These are phyloP conservation scores for Metellina segmentata DNA, from an alignment of 2,888 invertebrate species.

Conservation along the genomic window DNA sequence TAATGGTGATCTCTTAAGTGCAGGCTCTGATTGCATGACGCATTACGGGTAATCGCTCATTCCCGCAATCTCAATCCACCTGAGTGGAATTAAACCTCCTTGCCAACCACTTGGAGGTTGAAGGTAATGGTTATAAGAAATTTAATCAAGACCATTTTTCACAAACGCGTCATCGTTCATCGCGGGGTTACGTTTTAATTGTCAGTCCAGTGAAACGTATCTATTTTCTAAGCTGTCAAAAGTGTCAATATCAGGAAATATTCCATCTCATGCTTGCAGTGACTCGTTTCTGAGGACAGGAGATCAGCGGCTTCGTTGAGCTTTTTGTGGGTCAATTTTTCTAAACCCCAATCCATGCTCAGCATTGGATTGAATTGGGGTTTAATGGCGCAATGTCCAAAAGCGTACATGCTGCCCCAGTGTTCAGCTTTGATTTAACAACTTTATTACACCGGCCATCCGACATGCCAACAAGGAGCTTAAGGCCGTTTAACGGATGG, in stretches of 20 bases:
- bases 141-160: neutral
- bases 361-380: too few species aligned
- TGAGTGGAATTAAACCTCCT: too few species aligned
- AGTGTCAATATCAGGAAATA: neutral
- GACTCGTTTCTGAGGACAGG: too few species aligned
- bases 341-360: too few species aligned
- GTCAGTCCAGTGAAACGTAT: neutral
- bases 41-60: neutral
- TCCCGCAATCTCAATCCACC: neutral
- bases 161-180: neutral
- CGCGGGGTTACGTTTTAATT: neutral
- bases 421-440: too few species aligned
- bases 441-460: too few species aligned
- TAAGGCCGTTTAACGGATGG: too few species aligned
- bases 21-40: neutral
- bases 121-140: neutral
- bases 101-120: neutral
- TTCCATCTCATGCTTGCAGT: neutral
- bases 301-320: too few species aligned
- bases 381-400: too few species aligned
- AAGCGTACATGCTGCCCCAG: too few species aligned
- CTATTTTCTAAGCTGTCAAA: neutral
- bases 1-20: slow-evolving; percentile 1
- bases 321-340: too few species aligned
- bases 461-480: too few species aligned